phyloP scores from a whole-genome alignment of 2,888 invertebrate species.

The Oligia fasciuncula region DNA sequence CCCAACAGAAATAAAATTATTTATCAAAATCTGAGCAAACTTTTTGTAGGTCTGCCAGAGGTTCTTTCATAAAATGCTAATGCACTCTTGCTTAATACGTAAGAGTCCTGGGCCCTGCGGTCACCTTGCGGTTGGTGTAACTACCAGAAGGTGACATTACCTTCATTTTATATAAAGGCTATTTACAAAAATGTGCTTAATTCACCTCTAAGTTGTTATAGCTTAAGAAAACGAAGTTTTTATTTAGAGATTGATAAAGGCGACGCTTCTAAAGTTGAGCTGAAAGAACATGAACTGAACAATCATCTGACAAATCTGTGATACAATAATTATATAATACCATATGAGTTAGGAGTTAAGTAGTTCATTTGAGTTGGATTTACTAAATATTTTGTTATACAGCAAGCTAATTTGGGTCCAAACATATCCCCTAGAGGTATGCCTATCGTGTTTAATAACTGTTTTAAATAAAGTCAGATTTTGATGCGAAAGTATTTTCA shows the following conservation, averaged over 20 bases:
- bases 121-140: slow-evolving; percentile 26
- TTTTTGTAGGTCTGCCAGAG: background rate
- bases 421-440: slow-evolving; percentile 19
- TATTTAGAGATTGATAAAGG: background rate
- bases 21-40: background rate
- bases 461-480: slow-evolving; percentile 13
- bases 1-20: background rate
- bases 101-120: background rate
- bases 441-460: slow-evolving; percentile 14
- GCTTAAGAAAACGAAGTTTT: background rate
- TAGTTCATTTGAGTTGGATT: background rate
- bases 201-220: background rate
- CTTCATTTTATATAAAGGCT: slow-evolving; percentile 1
- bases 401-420: slow-evolving; percentile 1
- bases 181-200: background rate
- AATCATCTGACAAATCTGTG: background rate
- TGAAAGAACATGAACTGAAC: background rate
- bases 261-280: too few relatives aligned
- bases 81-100: too few relatives aligned
- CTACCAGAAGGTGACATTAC: slow-evolving; percentile 25
- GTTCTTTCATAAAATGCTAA: background rate
- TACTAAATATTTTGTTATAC: background rate
- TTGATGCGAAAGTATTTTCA: slow-evolving; percentile 55
- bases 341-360: too few relatives aligned
- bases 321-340: background rate